Conservation (phyloP, 1,140 invertebrate genomes). For the Danaus plexippus region DNA sequence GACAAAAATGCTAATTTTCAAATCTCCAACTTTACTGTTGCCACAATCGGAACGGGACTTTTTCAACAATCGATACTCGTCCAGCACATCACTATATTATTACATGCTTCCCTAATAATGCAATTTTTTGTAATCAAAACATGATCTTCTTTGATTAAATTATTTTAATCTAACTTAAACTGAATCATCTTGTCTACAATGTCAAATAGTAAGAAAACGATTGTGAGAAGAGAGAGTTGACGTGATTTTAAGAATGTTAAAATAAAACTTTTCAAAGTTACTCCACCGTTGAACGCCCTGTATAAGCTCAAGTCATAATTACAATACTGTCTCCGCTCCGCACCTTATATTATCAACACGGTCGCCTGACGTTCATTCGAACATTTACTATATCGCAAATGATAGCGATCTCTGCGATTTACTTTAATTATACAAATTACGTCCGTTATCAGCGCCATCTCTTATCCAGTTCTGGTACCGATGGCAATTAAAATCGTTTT, state of each 20-base stretch:
- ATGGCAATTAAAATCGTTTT: too few relatives aligned
- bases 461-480: conserved; percentile 24
- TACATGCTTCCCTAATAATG: conserved; percentile 1
- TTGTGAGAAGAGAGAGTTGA: too few relatives aligned
- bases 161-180: too few relatives aligned
- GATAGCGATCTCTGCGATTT: conserved; percentile 47
- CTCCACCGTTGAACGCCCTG: too few relatives aligned
- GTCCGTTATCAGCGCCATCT: conserved; percentile 45
- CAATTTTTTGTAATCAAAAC: not conserved
- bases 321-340: too few relatives aligned
- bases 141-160: not conserved
- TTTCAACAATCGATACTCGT: conserved; percentile 39
- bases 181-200: too few relatives aligned
- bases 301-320: too few relatives aligned
- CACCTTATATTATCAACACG: too few relatives aligned
- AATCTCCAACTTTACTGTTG: conserved; percentile 51
- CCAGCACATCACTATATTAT: conserved; percentile 21
- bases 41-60: conserved; percentile 43
- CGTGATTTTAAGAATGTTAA: too few relatives aligned
- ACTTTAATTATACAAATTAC: conserved; percentile 67
- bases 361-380: too few relatives aligned
- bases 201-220: too few relatives aligned
- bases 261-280: too few relatives aligned
- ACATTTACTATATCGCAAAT: conserved; percentile 28
- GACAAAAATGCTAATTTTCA: conserved; percentile 71